Evolutionary conservation across 1,140 invertebrate species (phyloP), one percentile per base, ranked within the genome.

Genomic region (Pogonus chalceus): DNA sequence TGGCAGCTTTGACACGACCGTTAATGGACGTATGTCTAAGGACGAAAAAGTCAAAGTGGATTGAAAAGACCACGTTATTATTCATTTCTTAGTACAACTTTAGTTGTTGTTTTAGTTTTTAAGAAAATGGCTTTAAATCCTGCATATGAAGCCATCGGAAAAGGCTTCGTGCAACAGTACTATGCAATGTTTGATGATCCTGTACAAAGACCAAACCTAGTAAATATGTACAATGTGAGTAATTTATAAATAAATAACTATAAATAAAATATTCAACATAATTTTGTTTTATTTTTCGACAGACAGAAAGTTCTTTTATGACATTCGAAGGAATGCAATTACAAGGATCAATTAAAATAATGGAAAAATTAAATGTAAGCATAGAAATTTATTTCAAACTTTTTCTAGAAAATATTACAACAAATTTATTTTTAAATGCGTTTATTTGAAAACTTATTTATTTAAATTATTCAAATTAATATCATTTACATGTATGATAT

Each of bases 191-290:
- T 96, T 68, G 92, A 96, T 71, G 89, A 95, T 77, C 84, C 85
- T 58, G 74, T 74, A 55, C 84, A 88, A 64, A 79, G 92, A 67
- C 76, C 81, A 61, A 87, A 81, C 71, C 79, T 96, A 65, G 83
- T 83, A 51, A 90, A 86, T 71, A 87, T 96, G 78, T 96, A 95
- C 71, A 92, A 91, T 76, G 92, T 93, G 76, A 90, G 88, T 85
- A 49, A 20, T 9, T 20, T 10, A 23, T 9, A 7, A n/a, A 4
- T 56, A 26, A 49, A 47, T 55, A 56, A 56, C 58, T 58, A 56
- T 55, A 53, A 23, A 47, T 39, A 2, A 46, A 16, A 10, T 39
- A 39, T 14, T 35, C 16, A 20, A 43, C 47, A 47, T 23, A 12
- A n/a, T n/a, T n/a, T n/a, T n/a, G n/a, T n/a, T n/a, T n/a, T n/a